Conservation (phyloP, 2,888 invertebrate genomes). For the Strigamia crassipes region DNA sequence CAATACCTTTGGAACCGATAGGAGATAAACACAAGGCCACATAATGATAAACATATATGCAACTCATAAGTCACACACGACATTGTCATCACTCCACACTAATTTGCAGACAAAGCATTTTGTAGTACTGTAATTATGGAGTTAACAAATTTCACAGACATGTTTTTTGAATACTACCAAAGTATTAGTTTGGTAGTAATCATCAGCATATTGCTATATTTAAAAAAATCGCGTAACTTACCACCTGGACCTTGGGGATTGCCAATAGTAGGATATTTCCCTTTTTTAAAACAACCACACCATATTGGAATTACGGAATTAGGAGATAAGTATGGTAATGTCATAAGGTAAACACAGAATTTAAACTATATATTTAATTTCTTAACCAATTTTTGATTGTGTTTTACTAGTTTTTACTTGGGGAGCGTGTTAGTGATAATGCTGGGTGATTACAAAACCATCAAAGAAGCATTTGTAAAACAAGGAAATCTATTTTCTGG, state of each 20-base stretch:
- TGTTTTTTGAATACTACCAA: no score
- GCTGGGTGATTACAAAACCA: background rate
- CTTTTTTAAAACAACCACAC: background rate
- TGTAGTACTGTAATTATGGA: no score
- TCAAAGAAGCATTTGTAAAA: background rate
- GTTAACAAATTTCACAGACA: no score
- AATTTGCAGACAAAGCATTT: no score
- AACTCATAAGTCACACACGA: no score
- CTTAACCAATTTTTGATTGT: background rate
- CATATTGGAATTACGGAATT: background rate
- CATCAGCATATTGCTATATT: no score
- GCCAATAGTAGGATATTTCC: background rate
- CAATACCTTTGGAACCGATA: no score
- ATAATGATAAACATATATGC: no score
- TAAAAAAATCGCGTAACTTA: background rate
- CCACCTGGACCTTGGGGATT: slow-evolving; percentile 4
- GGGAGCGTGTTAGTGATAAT: background rate
- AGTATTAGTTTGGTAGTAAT: no score
- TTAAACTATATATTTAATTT: background rate
- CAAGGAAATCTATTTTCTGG: background rate
- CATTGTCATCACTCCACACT: no score
- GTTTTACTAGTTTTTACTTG: background rate
- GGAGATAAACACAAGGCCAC: no score
- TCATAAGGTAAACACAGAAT: background rate
- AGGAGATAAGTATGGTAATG: background rate